Conservation (phyloP, 2,113 vertebrate genomes). For the Mus spicilegus region DNA sequence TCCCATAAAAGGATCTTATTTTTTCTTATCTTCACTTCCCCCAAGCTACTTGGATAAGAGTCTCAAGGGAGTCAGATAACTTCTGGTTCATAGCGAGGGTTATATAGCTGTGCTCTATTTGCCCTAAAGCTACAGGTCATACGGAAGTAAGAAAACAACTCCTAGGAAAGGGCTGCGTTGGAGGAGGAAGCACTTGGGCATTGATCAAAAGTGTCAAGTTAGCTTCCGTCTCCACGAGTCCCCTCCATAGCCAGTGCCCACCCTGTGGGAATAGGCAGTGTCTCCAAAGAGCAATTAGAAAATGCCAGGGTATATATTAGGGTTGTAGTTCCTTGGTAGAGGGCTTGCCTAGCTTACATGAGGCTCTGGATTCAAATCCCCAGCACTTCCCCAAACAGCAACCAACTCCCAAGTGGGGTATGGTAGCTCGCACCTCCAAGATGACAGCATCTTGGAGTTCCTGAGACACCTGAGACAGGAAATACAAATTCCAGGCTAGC, state of each 20-base stretch:
- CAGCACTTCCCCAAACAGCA: neutral
- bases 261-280: neutral
- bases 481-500: neutral
- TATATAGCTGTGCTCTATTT: neutral
- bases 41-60: conserved; percentile 33
- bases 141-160: neutral
- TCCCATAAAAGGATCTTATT: neutral
- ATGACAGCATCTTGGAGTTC: neutral
- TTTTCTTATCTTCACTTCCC: neutral
- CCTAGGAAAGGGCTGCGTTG: neutral
- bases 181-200: neutral
- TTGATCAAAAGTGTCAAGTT: neutral
- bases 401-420: too few relatives aligned
- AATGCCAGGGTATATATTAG: neutral
- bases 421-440: too few relatives aligned
- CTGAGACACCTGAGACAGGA: neutral
- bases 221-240: neutral
- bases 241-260: neutral
- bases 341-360: neutral
- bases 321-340: neutral
- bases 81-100: neutral
- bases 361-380: neutral
- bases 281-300: neutral
- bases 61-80: neutral
- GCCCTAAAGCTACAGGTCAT: neutral